These are phyloP conservation scores for Paracanthobrama guichenoti DNA, from an alignment of 2,113 vertebrate genomes.

Conservation along the genomic window DNA sequence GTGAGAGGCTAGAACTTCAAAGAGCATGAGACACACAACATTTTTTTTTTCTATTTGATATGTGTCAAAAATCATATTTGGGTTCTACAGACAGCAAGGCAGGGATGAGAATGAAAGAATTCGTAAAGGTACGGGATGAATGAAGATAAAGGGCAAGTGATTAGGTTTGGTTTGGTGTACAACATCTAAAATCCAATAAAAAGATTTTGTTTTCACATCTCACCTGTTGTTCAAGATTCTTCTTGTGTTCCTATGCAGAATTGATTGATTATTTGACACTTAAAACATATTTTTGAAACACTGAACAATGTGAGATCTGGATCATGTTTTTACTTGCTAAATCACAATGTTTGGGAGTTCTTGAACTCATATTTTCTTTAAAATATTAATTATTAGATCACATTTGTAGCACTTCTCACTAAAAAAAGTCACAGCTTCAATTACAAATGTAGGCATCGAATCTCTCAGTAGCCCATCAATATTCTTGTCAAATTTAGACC, in stretches of 20 bases:
- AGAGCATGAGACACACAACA: constrained; percentile 9
- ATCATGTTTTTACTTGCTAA: neutral
- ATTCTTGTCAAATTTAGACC: neutral
- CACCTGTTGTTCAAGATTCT: neutral
- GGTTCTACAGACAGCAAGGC: neutral
- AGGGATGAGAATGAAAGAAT: neutral
- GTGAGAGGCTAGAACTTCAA: constrained; percentile 12
- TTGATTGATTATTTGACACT: constrained; percentile 6
- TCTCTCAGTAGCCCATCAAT: neutral
- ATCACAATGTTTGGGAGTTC: neutral
- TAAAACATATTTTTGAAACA: neutral
- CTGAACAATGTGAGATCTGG: neutral
- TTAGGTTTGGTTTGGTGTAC: neutral
- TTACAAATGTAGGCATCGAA: neutral
- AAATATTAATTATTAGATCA: neutral
- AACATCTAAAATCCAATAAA: neutral
- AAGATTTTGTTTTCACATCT: neutral
- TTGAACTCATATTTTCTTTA: neutral
- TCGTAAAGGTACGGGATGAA: neutral
- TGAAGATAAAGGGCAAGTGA: constrained; percentile 10
- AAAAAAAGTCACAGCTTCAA: neutral
- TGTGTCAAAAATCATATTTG: constrained; percentile 18
- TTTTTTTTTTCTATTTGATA: constrained; percentile 8
- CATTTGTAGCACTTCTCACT: neutral
- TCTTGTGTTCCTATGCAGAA: neutral